A percentile compares a stretch with the other conserved stretches of the same genome.
phyloP scores from a whole-genome alignment of 2,113 vertebrate species.

The Tetrax tetrax region DNA sequence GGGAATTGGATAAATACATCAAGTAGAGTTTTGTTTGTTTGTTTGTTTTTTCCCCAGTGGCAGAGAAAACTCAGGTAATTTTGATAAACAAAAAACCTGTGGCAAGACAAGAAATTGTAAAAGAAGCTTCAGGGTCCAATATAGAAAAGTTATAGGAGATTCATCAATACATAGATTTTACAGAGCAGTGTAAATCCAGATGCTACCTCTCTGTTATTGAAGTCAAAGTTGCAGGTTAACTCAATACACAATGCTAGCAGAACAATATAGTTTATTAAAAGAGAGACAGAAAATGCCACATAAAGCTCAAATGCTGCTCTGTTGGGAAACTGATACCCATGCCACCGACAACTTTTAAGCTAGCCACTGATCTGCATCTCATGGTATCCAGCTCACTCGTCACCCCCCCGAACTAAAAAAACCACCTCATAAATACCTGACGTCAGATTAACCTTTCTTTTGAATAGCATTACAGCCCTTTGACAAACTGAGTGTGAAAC shows the following conservation, averaged over 20 bases:
- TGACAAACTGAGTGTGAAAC: background rate
- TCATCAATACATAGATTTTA: background rate
- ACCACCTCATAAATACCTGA: background rate
- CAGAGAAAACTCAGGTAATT: background rate
- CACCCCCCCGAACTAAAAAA: background rate
- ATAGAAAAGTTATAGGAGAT: background rate
- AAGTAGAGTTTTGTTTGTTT: background rate
- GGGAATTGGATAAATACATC: background rate
- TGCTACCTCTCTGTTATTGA: background rate
- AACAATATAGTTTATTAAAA: background rate
- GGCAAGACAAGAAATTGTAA: background rate
- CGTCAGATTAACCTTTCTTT: background rate
- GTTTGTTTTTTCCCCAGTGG: background rate
- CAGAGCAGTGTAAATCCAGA: background rate
- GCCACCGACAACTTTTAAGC: background rate
- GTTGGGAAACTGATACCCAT: background rate
- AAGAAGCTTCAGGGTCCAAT: background rate
- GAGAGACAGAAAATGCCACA: background rate
- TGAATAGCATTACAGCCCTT: background rate
- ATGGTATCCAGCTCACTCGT: background rate
- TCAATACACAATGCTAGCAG: background rate
- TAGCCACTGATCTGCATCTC: background rate
- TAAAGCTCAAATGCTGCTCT: background rate
- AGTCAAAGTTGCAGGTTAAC: background rate
- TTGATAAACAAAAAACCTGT: background rate